Conservation (phyloP, 2,113 vertebrate genomes). For the Agelaius tricolor region DNA sequence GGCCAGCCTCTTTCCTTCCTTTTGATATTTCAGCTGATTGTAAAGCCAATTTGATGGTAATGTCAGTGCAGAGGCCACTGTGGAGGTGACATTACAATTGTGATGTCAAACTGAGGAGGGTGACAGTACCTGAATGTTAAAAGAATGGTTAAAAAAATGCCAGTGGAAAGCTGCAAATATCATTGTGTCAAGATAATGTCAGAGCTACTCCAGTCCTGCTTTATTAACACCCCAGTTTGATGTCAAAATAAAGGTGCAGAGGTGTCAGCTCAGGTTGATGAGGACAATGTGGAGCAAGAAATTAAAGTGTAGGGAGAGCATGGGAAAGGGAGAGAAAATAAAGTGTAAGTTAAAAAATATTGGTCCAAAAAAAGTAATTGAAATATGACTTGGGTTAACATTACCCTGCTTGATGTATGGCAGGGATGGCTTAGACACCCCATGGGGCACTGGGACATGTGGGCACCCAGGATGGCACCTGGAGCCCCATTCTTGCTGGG, state of each 20-base stretch:
- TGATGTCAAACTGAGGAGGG: background rate
- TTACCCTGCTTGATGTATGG: background rate
- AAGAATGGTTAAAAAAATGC: conserved; percentile 17
- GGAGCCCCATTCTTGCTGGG: background rate
- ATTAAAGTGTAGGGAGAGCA: background rate
- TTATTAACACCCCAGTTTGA: background rate
- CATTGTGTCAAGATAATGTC: conserved; percentile 7
- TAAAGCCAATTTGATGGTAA: background rate
- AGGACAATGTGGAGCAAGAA: background rate
- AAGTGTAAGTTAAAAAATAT: background rate
- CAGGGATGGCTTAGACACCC: background rate
- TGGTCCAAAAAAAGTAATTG: background rate
- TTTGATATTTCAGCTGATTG: background rate
- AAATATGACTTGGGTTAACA: background rate
- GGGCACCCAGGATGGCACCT: background rate
- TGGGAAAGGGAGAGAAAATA: background rate
- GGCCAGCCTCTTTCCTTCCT: background rate
- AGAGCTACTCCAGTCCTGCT: background rate
- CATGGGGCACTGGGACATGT: background rate
- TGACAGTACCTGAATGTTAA: background rate
- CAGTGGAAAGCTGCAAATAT: conserved; percentile 13
- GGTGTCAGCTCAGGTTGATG: background rate
- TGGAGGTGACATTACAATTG: background rate
- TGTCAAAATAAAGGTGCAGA: conserved; percentile 12
- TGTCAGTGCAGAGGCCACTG: background rate